phyloP scores from a whole-genome alignment of 2,888 invertebrate species.

The Aquatica leii region DNA sequence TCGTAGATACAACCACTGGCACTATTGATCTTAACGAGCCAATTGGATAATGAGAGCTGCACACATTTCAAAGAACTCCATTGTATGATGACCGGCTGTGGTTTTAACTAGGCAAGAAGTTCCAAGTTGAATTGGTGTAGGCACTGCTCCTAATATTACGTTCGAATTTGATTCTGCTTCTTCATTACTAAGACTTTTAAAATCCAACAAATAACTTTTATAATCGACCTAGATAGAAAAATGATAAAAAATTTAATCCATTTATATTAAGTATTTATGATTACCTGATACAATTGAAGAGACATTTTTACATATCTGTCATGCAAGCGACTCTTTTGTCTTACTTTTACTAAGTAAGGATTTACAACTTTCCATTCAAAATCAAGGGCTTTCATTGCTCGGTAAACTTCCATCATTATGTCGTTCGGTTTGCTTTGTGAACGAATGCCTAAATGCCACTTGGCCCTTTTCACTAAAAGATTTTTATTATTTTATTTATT shows the following conservation, averaged over 20 bases:
- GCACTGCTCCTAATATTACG: constrained; percentile 50
- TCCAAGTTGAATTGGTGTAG: constrained; percentile 54
- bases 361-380: constrained; percentile 99
- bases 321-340: constrained; percentile 87
- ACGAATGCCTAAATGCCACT: constrained; percentile 98
- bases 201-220: constrained; percentile 96
- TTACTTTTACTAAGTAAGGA: constrained; percentile 94
- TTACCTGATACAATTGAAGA: constrained; percentile 91
- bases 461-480: constrained; percentile 82
- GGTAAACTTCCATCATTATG: constrained; percentile 99
- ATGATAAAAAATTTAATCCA: neutral
- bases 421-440: constrained; percentile 99
- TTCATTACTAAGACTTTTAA: constrained; percentile 90
- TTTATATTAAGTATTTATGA: neutral
- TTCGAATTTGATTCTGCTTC: constrained; percentile 61
- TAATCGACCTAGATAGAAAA: constrained; percentile 77
- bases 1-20: neutral
- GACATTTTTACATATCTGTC: constrained; percentile 93
- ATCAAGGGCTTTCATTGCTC: constrained; percentile 98
- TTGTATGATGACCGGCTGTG: constrained; percentile 85
- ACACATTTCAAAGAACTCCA: constrained; percentile 99
- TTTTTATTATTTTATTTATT: neutral
- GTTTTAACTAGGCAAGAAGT: constrained; percentile 32
- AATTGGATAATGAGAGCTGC: constrained; percentile 97
- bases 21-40: constrained; percentile 76